Base-by-base conservation (phyloP, 2,113 vertebrate species). In the Cavia aperea region DNA sequence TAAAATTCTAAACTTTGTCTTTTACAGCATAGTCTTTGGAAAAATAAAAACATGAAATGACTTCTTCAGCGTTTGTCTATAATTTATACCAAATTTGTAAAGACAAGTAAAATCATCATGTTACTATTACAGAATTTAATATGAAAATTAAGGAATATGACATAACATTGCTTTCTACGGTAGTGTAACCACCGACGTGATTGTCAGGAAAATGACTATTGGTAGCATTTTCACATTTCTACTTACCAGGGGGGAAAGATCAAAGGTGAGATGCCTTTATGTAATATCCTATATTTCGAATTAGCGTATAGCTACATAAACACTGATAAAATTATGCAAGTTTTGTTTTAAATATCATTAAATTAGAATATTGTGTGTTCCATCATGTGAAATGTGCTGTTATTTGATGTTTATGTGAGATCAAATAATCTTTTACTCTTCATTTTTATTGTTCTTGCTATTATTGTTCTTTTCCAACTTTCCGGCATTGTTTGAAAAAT, bases 311-410 rank as follows among this genome's bases (percentile, higher is more conserved):
- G 23, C 15, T 60, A 19, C 9, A n/a, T 73, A 62, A 51, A 63
- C 0, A 49, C 1, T 77, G 49, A 62, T 60, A 90, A 81, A 54
- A 33, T 66, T 86, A 7, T 51, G 2, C 70, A 16, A 12, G 7
- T 73, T 92, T 91, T 92, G 18, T 77, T 77, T 49, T 54, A 33
- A 70, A 92, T 93, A 81, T 78, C 24, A 87, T 87, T 63, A 83
- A 79, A 56, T 81, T 79, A 89, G 5, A n/a, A 24, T 82, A 93
- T 94, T n/a, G 4, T 62, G 3, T 84, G 62, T 86, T 91, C 2
- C 0, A 68, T 49, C 84, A 83, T 58, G 18, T 75, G 19, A 90
- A 86, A 81, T 92, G 49, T 90, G 33, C 62, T 81, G 54, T 77
- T 26, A 73, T 91, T 94, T 90, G 11, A 88, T 81, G 70, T 88